Evolutionary conservation across 2,113 vertebrate genomes (phyloP).

Genomic region (Notarius lentiginosus): DNA sequence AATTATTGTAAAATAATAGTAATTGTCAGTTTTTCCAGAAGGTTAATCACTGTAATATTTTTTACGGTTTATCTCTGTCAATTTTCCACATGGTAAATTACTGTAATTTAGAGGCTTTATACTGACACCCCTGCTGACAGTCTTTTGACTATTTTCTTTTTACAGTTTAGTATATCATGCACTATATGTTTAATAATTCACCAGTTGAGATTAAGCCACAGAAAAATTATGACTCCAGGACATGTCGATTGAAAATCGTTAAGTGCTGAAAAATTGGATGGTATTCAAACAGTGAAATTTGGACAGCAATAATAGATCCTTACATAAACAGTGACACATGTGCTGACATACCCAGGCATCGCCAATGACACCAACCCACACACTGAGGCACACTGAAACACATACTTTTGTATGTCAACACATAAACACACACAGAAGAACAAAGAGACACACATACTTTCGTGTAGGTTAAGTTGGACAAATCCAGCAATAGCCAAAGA

Average conservation of each 20-base stretch:
- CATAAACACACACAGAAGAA: neutral
- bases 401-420: neutral
- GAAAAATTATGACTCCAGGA: neutral
- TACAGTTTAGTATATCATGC: neutral
- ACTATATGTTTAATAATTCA: neutral
- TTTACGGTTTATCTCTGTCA: conserved; percentile 17
- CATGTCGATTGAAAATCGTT: neutral
- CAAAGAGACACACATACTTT: neutral
- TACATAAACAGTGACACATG: neutral
- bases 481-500: neutral
- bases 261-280: neutral
- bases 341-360: neutral
- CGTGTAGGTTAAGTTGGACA: neutral
- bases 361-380: conserved; percentile 18
- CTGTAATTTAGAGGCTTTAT: conserved; percentile 13
- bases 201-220: neutral
- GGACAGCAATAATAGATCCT: neutral
- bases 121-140: neutral
- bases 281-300: neutral
- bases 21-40: conserved; percentile 23
- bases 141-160: conserved; percentile 15
- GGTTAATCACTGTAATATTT: conserved; percentile 18
- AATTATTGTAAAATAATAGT: conserved; percentile 8
- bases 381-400: neutral
- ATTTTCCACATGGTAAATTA: conserved; percentile 25